Base-by-base conservation (phyloP, 2,888 invertebrate genomes). In the Tromatobia lineatoria region DNA sequence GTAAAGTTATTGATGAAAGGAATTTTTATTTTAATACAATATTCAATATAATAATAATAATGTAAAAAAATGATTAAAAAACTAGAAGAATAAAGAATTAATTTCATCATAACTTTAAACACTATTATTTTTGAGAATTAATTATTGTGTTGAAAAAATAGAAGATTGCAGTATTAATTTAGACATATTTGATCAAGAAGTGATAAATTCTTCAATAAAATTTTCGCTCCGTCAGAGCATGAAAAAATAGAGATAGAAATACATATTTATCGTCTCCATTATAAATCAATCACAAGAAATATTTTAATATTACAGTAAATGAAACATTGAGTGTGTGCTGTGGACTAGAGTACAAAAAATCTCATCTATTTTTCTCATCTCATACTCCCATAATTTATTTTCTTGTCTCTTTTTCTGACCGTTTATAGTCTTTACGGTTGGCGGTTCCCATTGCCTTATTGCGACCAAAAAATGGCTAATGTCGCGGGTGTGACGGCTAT, bases 371-470 rank as follows among this genome's bases (percentile, higher is more conserved):
- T 57, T 45, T 79, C 64, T 71, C 70, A 69, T 88, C 89, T 91
- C 89, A 89, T 87, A 89, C 88, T 61, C 75, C 80, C 77, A 81
- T 84, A 69, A 59, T 82, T 78, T 81, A 74, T 84, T 78, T 81
- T 81, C 84, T 75, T 71, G 78, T 91, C 89, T 92, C 87, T 90
- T 90, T 91, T 88, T 91, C 89, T 90, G 89, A 90, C 87, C 90
- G 89, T 81, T 38, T 86, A 90, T 96, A 98, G 97, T 97, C 97
- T 98, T 96, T 97, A 97, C 96, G 97, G 97, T 97, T 97, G 97
- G 97, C 97, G 97, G 96, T 98, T 97, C 96, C 97, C 98, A 96
- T 97, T 98, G 96, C 97, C 97, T 96, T 97, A 98, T 97, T 97
- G 97, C 97, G 97, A 97, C 96, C 97, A 97, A 96, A 96, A 96